Evolutionary conservation across 2,888 invertebrate species (phyloP).

Genomic region (Lochmaea crataegi): DNA sequence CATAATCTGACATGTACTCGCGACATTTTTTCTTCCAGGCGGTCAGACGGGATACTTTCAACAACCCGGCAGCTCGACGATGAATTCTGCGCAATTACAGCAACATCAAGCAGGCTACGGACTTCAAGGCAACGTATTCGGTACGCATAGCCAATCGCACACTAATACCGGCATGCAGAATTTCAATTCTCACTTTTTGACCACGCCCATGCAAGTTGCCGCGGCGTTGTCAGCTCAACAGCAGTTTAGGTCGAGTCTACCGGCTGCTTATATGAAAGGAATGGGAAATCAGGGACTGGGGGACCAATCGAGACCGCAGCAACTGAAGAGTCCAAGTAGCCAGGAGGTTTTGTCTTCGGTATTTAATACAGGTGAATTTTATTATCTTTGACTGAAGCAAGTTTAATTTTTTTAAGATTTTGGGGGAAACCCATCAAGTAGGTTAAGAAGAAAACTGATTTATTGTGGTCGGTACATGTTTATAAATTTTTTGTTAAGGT

Average conservation of each 20-base stretch:
- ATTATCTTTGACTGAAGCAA: too few relatives aligned
- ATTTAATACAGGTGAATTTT: slow-evolving; percentile 70
- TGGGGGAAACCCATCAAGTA: too few relatives aligned
- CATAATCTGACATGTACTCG: too few relatives aligned
- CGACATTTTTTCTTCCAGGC: slow-evolving; percentile 54
- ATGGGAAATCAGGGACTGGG: slow-evolving; percentile 57
- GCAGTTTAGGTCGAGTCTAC: slow-evolving; percentile 73
- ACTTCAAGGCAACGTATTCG: slow-evolving; percentile 67
- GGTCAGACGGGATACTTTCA: slow-evolving; percentile 68
- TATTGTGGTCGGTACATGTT: too few relatives aligned
- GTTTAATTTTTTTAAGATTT: too few relatives aligned
- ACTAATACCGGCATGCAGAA: slow-evolving; percentile 66
- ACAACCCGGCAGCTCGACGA: slow-evolving; percentile 64
- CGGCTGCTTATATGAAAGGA: slow-evolving; percentile 64
- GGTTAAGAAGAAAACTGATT: too few relatives aligned
- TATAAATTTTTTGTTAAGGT: slow-evolving; percentile 59
- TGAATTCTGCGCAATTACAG: slow-evolving; percentile 64
- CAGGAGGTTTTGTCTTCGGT: slow-evolving; percentile 69
- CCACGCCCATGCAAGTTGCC: slow-evolving; percentile 73
- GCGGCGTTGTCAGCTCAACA: slow-evolving; percentile 72
- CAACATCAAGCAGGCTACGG: slow-evolving; percentile 65
- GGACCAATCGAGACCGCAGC: slow-evolving; percentile 64
- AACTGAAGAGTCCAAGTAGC: slow-evolving; percentile 70
- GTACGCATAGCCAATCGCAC: slow-evolving; percentile 64
- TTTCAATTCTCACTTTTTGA: slow-evolving; percentile 70